Evolutionary conservation across 2,113 vertebrate species (phyloP).

Genomic region (Anseranas semipalmata): DNA sequence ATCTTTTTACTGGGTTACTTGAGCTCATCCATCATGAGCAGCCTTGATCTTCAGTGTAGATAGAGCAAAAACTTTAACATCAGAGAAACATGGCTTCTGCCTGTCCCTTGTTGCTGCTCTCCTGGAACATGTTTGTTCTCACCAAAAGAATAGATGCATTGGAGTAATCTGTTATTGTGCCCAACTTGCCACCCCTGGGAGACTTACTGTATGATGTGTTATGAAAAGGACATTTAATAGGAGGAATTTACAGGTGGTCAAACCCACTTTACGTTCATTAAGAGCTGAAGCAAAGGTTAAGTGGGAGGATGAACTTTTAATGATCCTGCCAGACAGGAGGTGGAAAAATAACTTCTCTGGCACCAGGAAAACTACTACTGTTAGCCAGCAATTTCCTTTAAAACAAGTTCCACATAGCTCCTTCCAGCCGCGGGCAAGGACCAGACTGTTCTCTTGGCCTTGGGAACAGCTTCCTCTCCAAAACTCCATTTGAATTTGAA

Average conservation of each 20-base stretch:
- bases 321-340: background rate
- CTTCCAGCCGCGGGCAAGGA: background rate
- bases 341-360: background rate
- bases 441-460: background rate
- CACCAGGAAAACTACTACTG: background rate
- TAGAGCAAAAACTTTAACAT: background rate
- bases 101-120: background rate
- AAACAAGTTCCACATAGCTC: background rate
- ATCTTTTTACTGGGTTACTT: background rate
- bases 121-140: background rate
- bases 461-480: background rate
- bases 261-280: background rate
- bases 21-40: background rate
- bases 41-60: background rate
- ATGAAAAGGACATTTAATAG: background rate
- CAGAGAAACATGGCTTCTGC: fast-evolving
- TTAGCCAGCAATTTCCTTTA: background rate
- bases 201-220: background rate
- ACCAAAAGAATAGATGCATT: background rate
- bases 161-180: background rate
- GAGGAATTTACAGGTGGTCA: background rate
- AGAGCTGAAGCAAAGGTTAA: background rate
- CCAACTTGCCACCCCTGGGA: background rate
- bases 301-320: background rate
- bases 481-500: background rate